Conservation (phyloP, 2,797 vertebrate species). For the Enteromius fasciolatus region DNA sequence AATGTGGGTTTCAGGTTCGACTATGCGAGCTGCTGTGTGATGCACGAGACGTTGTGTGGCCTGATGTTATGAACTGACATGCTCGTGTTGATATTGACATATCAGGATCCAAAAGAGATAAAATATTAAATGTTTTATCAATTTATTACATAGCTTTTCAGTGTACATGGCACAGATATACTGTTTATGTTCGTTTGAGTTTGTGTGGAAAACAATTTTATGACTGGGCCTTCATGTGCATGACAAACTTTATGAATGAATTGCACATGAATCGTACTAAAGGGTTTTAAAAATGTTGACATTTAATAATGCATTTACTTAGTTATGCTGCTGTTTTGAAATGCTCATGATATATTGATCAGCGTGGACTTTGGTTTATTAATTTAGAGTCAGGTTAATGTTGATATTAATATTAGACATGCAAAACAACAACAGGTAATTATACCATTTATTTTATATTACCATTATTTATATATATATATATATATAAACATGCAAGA, state of each 20-base stretch:
- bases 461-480: no score
- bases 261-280: constrained; percentile 19
- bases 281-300: constrained; percentile 15
- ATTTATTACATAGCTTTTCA: not conserved
- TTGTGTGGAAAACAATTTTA: constrained; percentile 6
- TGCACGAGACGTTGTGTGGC: constrained; percentile 19
- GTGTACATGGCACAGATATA: not conserved
- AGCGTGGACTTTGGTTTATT: not conserved
- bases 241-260: constrained; percentile 20
- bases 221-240: constrained; percentile 16
- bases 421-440: not conserved
- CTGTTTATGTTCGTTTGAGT: not conserved
- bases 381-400: not conserved
- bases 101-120: not conserved
- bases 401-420: not conserved
- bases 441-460: not conserved
- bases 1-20: not conserved
- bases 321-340: not conserved
- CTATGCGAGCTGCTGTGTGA: constrained; percentile 1
- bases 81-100: constrained; percentile 4
- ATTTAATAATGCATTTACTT: not conserved
- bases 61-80: constrained; percentile 33
- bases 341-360: not conserved
- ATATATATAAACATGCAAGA: not conserved
- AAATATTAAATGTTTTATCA: not conserved